phyloP scores from a whole-genome alignment of 2,888 invertebrate species.

The Andrena haemorrhoa region DNA sequence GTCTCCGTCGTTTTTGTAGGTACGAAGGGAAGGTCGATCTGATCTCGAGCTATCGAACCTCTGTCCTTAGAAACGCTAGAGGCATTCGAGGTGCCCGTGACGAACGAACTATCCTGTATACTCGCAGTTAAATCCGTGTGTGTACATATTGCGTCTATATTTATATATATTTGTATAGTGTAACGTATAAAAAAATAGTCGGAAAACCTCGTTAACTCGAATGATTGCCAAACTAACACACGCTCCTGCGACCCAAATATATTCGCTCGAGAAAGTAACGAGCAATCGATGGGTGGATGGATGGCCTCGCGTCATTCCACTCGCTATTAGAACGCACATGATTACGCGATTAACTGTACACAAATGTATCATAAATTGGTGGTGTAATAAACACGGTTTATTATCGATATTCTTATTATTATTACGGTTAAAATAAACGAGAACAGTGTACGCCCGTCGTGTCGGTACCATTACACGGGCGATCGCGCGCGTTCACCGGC shows the following conservation, averaged over 20 bases:
- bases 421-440: conserved; percentile 1
- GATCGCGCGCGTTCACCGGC: background rate
- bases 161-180: conserved; percentile 58
- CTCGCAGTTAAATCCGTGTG: background rate
- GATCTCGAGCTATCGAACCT: background rate
- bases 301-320: conserved; percentile 6
- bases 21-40: background rate
- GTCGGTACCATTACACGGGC: too few species aligned
- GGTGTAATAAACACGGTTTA: too few species aligned
- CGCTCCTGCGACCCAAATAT: conserved; percentile 30
- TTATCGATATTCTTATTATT: too few species aligned
- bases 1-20: too few species aligned
- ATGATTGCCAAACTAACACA: conserved; percentile 67
- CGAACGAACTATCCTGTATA: background rate
- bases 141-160: conserved; percentile 48
- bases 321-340: conserved; percentile 38
- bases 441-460: background rate
- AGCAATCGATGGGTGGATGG: conserved; percentile 7
- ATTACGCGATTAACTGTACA: background rate
- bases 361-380: too few species aligned
- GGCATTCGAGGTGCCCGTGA: background rate
- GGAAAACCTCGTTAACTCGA: conserved; percentile 70
- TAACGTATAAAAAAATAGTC: conserved; percentile 78
- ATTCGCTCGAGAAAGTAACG: background rate
- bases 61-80: background rate